A percentile compares a stretch with the other conserved stretches of the same genome.
phyloP scores from a whole-genome alignment of 2,888 invertebrate species.

The Diarsia brunnea region DNA sequence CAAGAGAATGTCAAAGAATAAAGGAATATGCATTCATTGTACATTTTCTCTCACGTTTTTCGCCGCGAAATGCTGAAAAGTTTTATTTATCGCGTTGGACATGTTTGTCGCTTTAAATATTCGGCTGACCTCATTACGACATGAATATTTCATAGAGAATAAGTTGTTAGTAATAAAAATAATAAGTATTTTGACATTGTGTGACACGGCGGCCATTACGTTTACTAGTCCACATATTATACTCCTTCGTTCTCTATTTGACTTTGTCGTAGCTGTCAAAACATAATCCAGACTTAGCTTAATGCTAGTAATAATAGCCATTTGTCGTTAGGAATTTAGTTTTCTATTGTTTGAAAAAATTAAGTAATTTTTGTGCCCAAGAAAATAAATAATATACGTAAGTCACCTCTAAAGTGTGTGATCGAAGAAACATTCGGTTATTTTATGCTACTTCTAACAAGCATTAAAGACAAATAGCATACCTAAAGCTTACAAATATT shows the following conservation, averaged over 20 bases:
- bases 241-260: conserved; percentile 18
- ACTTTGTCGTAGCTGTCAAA: conserved; percentile 35
- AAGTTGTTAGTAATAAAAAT: conserved; percentile 61
- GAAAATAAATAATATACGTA: background rate
- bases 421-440: background rate
- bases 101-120: conserved; percentile 54
- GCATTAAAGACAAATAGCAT: background rate
- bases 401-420: background rate
- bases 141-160: conserved; percentile 65
- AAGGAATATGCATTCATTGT: conserved; percentile 58
- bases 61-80: conserved; percentile 39
- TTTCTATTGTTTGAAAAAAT: conserved; percentile 15
- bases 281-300: conserved; percentile 38
- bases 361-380: background rate
- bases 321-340: conserved; percentile 21
- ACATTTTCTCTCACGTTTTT: conserved; percentile 50
- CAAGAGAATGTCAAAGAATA: conserved; percentile 53
- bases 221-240: conserved; percentile 24
- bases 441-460: background rate
- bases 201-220: conserved; percentile 50
- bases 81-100: conserved; percentile 53
- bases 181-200: conserved; percentile 66
- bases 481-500: background rate
- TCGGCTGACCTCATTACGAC: conserved; percentile 63
- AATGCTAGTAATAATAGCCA: conserved; percentile 33